Conservation (phyloP, 2,113 vertebrate species). For the Phylloscopus whistleri region DNA sequence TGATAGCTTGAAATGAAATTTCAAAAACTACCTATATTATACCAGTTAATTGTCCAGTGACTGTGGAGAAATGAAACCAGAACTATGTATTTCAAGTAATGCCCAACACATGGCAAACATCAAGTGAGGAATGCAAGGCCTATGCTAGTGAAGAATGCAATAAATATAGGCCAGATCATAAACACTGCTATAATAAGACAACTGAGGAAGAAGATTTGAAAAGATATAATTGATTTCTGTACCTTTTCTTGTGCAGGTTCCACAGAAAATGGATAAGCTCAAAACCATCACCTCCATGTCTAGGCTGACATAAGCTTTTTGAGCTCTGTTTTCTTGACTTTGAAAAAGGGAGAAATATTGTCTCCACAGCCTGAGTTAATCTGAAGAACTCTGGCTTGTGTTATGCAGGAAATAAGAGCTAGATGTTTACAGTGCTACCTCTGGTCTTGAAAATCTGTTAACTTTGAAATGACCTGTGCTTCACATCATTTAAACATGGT, state of each 20-base stretch:
- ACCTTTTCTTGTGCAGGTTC: slow-evolving; percentile 27
- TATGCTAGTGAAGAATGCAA: slow-evolving; percentile 58
- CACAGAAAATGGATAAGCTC: neutral
- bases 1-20: slow-evolving; percentile 4
- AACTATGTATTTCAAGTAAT: slow-evolving; percentile 63
- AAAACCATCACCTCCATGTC: neutral
- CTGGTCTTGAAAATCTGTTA: slow-evolving; percentile 6
- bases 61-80: slow-evolving; percentile 53
- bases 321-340: neutral
- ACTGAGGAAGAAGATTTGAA: slow-evolving; percentile 50
- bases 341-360: neutral
- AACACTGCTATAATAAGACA: slow-evolving; percentile 62
- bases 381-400: slow-evolving; percentile 13
- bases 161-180: slow-evolving; percentile 68
- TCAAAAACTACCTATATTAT: slow-evolving; percentile 7
- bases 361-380: neutral
- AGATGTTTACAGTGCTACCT: slow-evolving; percentile 10
- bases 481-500: neutral
- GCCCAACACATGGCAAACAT: slow-evolving; percentile 70
- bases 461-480: neutral
- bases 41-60: slow-evolving; percentile 17
- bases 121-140: slow-evolving; percentile 65
- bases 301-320: neutral
- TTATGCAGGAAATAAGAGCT: slow-evolving; percentile 28
- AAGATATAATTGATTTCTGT: slow-evolving; percentile 47